Evolutionary conservation across 1,140 invertebrate species (phyloP), one percentile per base, ranked within the genome.

Genomic region (Plodia interpunctella): DNA sequence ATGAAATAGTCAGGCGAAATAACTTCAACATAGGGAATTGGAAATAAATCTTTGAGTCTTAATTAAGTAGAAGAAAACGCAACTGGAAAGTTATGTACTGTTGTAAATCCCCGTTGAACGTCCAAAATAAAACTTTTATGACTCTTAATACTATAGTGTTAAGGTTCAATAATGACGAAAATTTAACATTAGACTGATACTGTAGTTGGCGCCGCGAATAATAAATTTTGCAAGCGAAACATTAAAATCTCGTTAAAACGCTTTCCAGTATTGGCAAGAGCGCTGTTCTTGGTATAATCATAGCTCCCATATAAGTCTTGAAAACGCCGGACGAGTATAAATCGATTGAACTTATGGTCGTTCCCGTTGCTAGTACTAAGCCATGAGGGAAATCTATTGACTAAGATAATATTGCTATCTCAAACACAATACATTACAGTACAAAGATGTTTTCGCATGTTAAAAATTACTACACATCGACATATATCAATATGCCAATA

Each of bases 181-280:
- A 10, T 44, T 44, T 15, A 11, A 32, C 10, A 44, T 44, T 44
- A 44, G 13, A 17, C 15, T 15, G 13, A 44, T 15, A 44, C 8
- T 32, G 21, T 70, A 60, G 65, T 65, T 74, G 79, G 80, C 77
- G 77, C 75, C 78, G 76, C 58, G 44, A 58, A 73, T 67, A 72
- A 83, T 85, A 80, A 81, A 83, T 83, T 79, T 76, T 72, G 66
- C 76, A 67, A 68, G 72, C 66, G 65, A 73, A 77, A 73, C 80
- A 83, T 85, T 85, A 85, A 85, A 81, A 85, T 77, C 78, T 80
- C 78, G 77, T 85, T 81, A 85, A 78, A 83, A 76, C 62, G 57
- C 63, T 75, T 73, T 72, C 67, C 70, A 70, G 70, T 74, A 76
- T 76, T 69, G 67, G 72, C 66, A 66, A 72, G 17, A 25, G 11